Evolutionary conservation across 2,113 vertebrate genomes (phyloP), one percentile per base, ranked within the genome.

Genomic region (Scomber scombrus): DNA sequence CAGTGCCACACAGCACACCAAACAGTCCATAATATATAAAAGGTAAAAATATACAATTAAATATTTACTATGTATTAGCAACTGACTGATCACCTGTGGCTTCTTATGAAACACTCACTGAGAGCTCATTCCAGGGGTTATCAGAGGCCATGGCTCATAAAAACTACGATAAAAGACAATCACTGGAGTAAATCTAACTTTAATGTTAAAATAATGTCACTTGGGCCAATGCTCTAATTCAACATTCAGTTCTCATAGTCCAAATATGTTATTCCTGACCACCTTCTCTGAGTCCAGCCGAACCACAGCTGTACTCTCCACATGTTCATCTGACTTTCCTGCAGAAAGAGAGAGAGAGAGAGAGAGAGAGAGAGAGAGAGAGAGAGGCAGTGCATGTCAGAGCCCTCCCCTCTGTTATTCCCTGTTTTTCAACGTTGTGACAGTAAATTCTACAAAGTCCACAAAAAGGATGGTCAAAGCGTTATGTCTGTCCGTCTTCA

Each of bases 21-120:
- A 90, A 90, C 89, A 80, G 75, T 84, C 66, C 73, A 54, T 76
- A 78, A 72, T 67, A 55, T 79, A 79, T 68, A 75, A 80, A 85
- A 65, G 45, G 50, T 14, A 2, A 51, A 54, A 66, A 86, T 88
- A 26, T 78, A 75, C 85, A 78, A 75, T 92, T 89, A 90, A 93
- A 89, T 92, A 93, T 94, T 92, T 94, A 94, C 86, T 61, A 61
- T 66, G 71, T 23, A 76, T 84, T 76, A 88, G 62, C 15, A 47
- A 84, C 78, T 87, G 73, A 91, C 87, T 80, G 81, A 92, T 91
- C 70, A 82, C 85, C 81, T 87, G 82, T 77, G 77, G 49, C 64
- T 75, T 31, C 71, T 80, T 46, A 55, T 2, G 11, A 81, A 78
- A 75, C 60, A 70, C 26, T 78, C 64, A 77, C 79, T 56, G 75